phyloP scores from a whole-genome alignment of 1,140 invertebrate genomes.

The Asobara japonica region DNA sequence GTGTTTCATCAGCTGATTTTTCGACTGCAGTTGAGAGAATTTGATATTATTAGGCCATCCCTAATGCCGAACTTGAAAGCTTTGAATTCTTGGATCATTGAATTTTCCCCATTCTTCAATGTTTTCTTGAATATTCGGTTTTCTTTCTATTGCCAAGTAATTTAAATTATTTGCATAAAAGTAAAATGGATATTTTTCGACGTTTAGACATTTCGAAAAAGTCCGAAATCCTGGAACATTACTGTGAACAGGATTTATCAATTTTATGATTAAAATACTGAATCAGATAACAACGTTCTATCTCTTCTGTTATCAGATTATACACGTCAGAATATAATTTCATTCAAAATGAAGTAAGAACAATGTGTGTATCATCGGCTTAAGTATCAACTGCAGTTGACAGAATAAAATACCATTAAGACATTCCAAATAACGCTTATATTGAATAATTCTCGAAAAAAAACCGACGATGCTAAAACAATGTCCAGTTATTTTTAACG shows the following conservation, averaged over 20 bases:
- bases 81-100: too few relatives aligned
- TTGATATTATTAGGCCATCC: too few relatives aligned
- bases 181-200: too few relatives aligned
- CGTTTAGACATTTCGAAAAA: too few relatives aligned
- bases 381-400: not conserved
- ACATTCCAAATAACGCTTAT: conserved; percentile 11
- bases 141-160: too few relatives aligned
- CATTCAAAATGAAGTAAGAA: not conserved
- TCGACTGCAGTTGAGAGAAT: not conserved
- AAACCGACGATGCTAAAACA: not conserved
- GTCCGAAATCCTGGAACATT: too few relatives aligned
- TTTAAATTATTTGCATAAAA: too few relatives aligned
- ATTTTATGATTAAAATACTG: conserved; percentile 42
- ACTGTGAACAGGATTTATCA: conserved; percentile 55
- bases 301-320: not conserved
- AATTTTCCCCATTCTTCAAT: too few relatives aligned
- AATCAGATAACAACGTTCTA: not conserved
- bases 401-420: not conserved
- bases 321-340: not conserved
- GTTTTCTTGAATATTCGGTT: too few relatives aligned
- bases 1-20: not conserved
- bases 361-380: not conserved
- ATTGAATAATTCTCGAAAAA: not conserved
- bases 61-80: too few relatives aligned
- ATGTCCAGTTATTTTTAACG: not conserved